Conservation (phyloP, 2,888 invertebrate genomes). For the Cheilosia variabilis region DNA sequence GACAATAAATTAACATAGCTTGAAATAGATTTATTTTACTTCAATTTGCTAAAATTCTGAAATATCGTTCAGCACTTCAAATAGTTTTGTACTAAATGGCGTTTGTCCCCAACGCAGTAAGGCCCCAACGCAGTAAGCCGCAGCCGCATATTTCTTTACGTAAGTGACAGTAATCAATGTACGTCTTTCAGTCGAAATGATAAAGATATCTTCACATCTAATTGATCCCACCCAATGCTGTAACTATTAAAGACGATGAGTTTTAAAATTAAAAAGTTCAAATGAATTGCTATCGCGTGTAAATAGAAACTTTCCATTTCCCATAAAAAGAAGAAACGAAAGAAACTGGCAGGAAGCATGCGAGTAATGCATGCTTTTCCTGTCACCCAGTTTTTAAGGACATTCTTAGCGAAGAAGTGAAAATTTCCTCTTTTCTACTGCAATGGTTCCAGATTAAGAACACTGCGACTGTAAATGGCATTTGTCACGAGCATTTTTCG, state of each 20-base stretch:
- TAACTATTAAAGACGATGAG: neutral
- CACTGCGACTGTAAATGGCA: conserved; percentile 59
- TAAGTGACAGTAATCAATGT: conserved; percentile 44
- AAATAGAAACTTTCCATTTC: conserved; percentile 1
- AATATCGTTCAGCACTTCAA: too few species aligned
- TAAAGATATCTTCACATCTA: neutral
- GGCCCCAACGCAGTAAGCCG: too few species aligned
- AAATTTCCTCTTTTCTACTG: conserved; percentile 29
- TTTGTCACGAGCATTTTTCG: conserved; percentile 58
- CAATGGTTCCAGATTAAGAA: conserved; percentile 42
- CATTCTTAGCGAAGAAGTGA: conserved; percentile 35
- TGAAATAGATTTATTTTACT: too few species aligned
- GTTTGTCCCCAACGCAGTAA: too few species aligned
- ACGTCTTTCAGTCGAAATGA: conserved; percentile 31
- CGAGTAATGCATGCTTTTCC: conserved; percentile 25
- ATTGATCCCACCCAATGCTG: neutral
- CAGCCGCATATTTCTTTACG: neutral
- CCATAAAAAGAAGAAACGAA: neutral
- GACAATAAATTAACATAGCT: too few species aligned
- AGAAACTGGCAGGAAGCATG: conserved; percentile 15
- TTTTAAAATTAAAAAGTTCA: conserved; percentile 10
- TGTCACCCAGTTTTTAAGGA: conserved; percentile 41
- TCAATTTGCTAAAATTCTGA: too few species aligned
- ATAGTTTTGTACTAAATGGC: too few species aligned
- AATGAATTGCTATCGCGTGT: conserved; percentile 50